A percentile compares a stretch with the other conserved stretches of the same genome.
Evolutionary conservation across 2,888 invertebrate species (phyloP).

Genomic region (Dicycla oo): DNA sequence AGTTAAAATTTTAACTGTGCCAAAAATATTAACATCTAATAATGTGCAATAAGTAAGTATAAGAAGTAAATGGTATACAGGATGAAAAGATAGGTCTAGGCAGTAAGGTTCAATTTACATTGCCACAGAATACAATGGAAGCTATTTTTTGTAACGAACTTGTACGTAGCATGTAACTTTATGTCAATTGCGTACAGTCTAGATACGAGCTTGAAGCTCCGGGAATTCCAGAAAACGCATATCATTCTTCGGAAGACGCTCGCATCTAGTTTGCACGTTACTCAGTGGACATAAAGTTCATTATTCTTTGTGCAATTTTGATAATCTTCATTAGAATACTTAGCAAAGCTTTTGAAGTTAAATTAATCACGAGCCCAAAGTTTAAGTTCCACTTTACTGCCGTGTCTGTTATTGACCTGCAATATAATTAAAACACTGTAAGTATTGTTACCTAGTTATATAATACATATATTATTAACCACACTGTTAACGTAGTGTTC

Average conservation of each 20-base stretch:
- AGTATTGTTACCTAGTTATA: conserved; percentile 70
- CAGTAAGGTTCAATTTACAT: neutral
- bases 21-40: conserved; percentile 28
- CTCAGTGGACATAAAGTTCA: neutral
- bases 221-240: neutral
- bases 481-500: conserved; percentile 72
- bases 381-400: neutral
- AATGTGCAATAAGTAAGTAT: conserved; percentile 24
- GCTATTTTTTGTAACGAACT: neutral
- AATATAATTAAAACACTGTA: conserved; percentile 27
- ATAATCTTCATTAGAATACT: neutral
- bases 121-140: neutral
- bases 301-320: neutral
- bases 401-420: neutral
- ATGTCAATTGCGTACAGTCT: neutral
- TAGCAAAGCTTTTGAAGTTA: neutral
- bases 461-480: conserved; percentile 62
- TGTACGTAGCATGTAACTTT: neutral
- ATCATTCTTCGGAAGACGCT: neutral
- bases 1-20: conserved; percentile 5
- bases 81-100: neutral
- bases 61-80: conserved; percentile 19
- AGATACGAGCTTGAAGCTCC: neutral
- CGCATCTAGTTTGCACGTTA: neutral
- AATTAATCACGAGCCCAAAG: neutral